These are phyloP conservation scores for Lacerta bilineata DNA, from an alignment of 2,797 vertebrate species.

Conservation along the genomic window DNA sequence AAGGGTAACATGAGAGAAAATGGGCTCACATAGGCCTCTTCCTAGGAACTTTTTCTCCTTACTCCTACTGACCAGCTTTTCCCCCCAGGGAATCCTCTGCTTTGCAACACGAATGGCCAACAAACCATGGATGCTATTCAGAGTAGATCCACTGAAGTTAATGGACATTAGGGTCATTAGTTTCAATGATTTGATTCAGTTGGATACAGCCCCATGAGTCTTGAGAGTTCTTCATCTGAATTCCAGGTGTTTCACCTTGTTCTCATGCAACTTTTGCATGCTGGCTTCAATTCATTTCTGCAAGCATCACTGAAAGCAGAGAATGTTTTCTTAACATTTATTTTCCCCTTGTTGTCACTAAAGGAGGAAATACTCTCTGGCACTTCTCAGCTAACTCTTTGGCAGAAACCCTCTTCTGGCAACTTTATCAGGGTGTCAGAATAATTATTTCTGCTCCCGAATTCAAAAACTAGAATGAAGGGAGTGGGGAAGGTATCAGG, in stretches of 20 bases:
- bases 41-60: no score
- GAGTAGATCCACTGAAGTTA: no score
- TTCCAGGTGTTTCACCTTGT: accelerated
- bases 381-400: constrained; percentile 66
- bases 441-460: constrained; percentile 71
- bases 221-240: accelerated
- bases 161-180: no score
- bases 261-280: not conserved
- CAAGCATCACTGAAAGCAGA: not conserved
- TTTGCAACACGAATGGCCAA: not conserved
- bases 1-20: not conserved
- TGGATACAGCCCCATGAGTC: no score
- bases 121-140: not conserved
- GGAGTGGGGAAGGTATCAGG: constrained; percentile 60
- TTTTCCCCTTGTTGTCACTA: constrained; percentile 5
- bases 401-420: constrained; percentile 64
- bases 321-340: not conserved
- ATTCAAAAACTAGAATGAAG: constrained; percentile 43
- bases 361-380: constrained; percentile 64
- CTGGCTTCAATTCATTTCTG: not conserved
- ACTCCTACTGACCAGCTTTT: constrained; percentile 4
- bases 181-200: no score
- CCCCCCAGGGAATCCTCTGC: not conserved
- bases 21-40: not conserved
- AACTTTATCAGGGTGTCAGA: constrained; percentile 58